These are phyloP conservation scores for Phoxinus dragarum DNA, from an alignment of 2,797 vertebrate species.

Conservation along the genomic window DNA sequence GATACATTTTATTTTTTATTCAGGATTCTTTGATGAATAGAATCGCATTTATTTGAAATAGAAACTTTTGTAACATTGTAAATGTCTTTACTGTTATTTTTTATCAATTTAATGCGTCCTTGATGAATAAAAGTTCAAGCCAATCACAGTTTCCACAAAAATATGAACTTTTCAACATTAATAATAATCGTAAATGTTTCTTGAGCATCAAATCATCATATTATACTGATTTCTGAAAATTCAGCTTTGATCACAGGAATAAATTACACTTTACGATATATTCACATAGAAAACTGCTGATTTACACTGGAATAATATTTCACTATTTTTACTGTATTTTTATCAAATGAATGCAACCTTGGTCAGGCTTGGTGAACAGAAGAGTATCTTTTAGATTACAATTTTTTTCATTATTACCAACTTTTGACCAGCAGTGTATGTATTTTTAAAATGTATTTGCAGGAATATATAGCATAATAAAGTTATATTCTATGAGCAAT, in stretches of 20 bases:
- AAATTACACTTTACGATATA: too few relatives aligned
- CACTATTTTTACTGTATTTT: not conserved
- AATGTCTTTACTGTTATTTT: not conserved
- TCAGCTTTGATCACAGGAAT: too few relatives aligned
- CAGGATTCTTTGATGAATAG: not conserved
- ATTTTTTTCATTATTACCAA: not conserved
- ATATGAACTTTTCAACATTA: not conserved
- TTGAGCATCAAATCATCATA: too few relatives aligned
- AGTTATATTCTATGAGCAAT: not conserved
- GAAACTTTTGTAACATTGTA: not conserved
- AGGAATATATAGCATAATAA: not conserved
- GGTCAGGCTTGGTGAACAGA: not conserved
- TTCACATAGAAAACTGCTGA: too few relatives aligned
- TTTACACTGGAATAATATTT: too few relatives aligned
- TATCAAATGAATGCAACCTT: not conserved
- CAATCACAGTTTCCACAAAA: not conserved
- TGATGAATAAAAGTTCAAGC: not conserved
- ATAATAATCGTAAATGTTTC: not conserved
- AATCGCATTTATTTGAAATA: too few relatives aligned
- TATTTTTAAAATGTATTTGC: not conserved
- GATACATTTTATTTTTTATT: not conserved
- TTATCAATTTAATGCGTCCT: not conserved
- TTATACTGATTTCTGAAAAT: too few relatives aligned
- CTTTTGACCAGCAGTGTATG: not conserved
- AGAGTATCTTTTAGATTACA: not conserved